Percentiles rank a stretch among this genome's conserved stretches.
Conservation (phyloP, 2,113 vertebrate genomes). For the Hippocampus guttulatus region DNA sequence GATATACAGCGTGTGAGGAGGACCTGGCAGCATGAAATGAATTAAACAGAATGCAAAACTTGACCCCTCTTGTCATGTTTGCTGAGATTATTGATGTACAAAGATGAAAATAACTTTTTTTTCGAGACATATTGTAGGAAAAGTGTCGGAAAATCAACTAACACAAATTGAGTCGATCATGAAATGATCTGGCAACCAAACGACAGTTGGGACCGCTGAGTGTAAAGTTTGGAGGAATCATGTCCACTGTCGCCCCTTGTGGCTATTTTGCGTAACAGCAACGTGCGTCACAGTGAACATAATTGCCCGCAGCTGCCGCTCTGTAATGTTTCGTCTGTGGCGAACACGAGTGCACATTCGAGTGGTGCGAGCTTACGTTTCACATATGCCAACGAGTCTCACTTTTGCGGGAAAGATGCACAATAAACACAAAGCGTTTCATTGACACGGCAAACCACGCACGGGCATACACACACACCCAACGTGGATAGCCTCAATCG, state of each 20-base stretch:
- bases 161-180: too few species aligned
- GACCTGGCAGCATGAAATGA: slow-evolving; percentile 56
- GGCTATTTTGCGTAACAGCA: neutral
- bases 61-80: neutral
- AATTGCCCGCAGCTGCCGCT: slow-evolving; percentile 49
- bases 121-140: too few species aligned
- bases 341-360: neutral
- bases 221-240: neutral
- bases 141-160: too few species aligned
- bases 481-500: slow-evolving; percentile 8
- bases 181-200: too few species aligned
- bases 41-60: slow-evolving; percentile 11
- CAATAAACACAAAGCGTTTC: slow-evolving; percentile 23
- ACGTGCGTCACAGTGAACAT: neutral
- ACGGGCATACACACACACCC: slow-evolving; percentile 32
- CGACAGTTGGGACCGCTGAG: too few species aligned
- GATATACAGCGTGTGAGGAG: neutral
- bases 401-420: slow-evolving; percentile 5
- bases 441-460: slow-evolving; percentile 48
- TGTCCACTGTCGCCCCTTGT: slow-evolving; percentile 40
- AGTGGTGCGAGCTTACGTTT: neutral
- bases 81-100: neutral
- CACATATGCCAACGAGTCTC: neutral
- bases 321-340: slow-evolving; percentile 2
- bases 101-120: neutral